Percentiles rank a stretch among this genome's conserved stretches.
phyloP scores from a whole-genome alignment of 2,113 vertebrate genomes.

The Pycnonotus jocosus region DNA sequence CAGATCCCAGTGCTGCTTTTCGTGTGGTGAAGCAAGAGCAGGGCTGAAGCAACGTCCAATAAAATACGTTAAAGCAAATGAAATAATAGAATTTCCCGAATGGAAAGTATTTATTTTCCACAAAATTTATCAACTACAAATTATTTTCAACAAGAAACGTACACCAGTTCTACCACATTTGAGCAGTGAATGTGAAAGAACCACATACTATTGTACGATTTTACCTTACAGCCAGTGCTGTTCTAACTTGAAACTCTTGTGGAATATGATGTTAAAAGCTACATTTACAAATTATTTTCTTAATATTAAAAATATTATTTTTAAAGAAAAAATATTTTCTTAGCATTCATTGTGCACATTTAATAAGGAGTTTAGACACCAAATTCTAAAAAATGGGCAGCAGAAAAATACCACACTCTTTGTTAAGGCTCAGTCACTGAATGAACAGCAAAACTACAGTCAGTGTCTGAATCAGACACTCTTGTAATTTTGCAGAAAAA shows the following conservation, averaged over 20 bases:
- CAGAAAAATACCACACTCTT: neutral
- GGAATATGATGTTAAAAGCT: neutral
- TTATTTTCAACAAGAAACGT: neutral
- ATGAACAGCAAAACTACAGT: neutral
- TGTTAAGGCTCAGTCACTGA: neutral
- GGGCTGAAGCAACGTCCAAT: neutral
- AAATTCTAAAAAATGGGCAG: neutral
- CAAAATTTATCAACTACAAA: neutral
- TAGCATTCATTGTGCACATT: neutral
- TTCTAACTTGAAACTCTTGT: neutral
- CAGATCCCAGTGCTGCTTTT: neutral
- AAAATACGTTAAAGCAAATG: neutral
- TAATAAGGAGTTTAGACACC: neutral
- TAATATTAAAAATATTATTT: neutral
- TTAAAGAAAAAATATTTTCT: neutral
- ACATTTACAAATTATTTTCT: neutral
- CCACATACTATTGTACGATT: neutral
- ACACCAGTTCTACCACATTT: neutral
- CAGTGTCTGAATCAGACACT: neutral
- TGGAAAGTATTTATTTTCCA: neutral
- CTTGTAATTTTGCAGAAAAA: neutral
- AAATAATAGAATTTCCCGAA: neutral
- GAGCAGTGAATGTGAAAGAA: neutral
- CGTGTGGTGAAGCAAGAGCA: neutral
- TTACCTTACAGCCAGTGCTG: neutral